These are phyloP conservation scores for Agrilus mali DNA, from an alignment of 2,888 invertebrate species.

Conservation along the genomic window DNA sequence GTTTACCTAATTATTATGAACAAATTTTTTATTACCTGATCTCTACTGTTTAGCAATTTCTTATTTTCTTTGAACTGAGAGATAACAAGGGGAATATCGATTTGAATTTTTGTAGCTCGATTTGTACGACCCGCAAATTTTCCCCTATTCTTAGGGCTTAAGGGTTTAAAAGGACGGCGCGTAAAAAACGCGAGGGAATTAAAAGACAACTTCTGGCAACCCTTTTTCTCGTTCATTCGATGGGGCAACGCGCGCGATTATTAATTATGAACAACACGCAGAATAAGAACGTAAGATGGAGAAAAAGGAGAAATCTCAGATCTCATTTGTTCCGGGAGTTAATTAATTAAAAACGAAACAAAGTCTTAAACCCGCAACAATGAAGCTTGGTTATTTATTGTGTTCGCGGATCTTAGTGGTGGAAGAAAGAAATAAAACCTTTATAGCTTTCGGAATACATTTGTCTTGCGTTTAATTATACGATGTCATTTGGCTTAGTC, in stretches of 20 bases:
- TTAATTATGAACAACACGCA: slow-evolving; percentile 24
- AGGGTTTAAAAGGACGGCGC: slow-evolving; percentile 12
- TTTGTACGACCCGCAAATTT: too few relatives aligned
- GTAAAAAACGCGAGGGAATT: slow-evolving; percentile 14
- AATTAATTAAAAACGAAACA: slow-evolving; percentile 32
- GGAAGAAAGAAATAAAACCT: slow-evolving; percentile 13
- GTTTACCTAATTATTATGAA: too few relatives aligned
- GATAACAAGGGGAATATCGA: too few relatives aligned
- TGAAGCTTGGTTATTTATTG: slow-evolving; percentile 3
- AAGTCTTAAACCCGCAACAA: slow-evolving; percentile 16
- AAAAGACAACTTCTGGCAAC: slow-evolving; percentile 14
- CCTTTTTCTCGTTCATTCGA: slow-evolving; percentile 6
- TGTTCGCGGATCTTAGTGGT: slow-evolving; percentile 1
- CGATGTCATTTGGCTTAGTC: slow-evolving; percentile 20
- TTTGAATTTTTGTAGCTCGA: too few relatives aligned
- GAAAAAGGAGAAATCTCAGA: slow-evolving; percentile 25
- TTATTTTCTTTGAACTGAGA: too few relatives aligned
- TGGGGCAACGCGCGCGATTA: slow-evolving; percentile 20
- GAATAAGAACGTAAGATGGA: slow-evolving; percentile 16
- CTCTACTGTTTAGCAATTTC: too few relatives aligned
- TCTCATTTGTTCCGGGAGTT: slow-evolving; percentile 30
- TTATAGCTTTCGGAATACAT: slow-evolving; percentile 18
- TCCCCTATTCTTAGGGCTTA: too few relatives aligned
- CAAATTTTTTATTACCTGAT: too few relatives aligned
- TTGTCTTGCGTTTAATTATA: slow-evolving; percentile 25